Evolutionary conservation across 1,140 invertebrate species (phyloP).

Genomic region (Centruroides sculpturatus): DNA sequence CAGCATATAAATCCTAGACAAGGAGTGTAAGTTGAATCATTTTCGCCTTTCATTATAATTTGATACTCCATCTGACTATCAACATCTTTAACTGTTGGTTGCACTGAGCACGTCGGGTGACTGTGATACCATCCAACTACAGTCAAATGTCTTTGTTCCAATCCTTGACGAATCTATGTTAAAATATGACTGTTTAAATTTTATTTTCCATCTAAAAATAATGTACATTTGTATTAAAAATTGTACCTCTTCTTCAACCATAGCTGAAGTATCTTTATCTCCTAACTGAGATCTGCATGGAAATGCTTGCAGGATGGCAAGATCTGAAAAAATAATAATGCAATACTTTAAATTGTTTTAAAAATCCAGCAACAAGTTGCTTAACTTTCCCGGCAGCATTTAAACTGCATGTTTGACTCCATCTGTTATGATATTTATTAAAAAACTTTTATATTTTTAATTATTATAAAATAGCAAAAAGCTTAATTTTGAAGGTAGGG

Average conservation of each 20-base stretch:
- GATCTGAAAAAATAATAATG: conserved; percentile 40
- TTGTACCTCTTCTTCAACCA: conserved; percentile 31
- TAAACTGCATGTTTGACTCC: no score
- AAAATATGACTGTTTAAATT: not conserved
- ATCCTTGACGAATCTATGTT: conserved; percentile 57
- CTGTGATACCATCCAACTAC: conserved; percentile 93
- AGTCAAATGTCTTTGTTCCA: conserved; percentile 61
- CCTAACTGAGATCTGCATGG: conserved; percentile 68
- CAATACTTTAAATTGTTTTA: not conserved
- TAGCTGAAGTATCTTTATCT: conserved; percentile 42
- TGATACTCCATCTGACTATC: conserved; percentile 88
- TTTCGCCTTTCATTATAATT: conserved; percentile 79
- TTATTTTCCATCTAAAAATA: not conserved
- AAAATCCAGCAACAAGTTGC: no score
- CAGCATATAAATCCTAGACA: conserved; percentile 85
- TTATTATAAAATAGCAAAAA: no score
- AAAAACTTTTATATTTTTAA: no score
- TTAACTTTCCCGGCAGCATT: no score
- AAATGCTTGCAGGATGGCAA: conserved; percentile 74
- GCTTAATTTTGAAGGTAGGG: no score
- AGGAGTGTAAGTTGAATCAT: conserved; percentile 76
- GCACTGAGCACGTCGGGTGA: conserved; percentile 74
- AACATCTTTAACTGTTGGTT: conserved; percentile 76
- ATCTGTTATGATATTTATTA: no score
- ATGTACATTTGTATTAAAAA: not conserved